These are phyloP conservation scores for Aphelenchoides fujianensis DNA, from an alignment of 1,140 invertebrate genomes.

Conservation along the genomic window DNA sequence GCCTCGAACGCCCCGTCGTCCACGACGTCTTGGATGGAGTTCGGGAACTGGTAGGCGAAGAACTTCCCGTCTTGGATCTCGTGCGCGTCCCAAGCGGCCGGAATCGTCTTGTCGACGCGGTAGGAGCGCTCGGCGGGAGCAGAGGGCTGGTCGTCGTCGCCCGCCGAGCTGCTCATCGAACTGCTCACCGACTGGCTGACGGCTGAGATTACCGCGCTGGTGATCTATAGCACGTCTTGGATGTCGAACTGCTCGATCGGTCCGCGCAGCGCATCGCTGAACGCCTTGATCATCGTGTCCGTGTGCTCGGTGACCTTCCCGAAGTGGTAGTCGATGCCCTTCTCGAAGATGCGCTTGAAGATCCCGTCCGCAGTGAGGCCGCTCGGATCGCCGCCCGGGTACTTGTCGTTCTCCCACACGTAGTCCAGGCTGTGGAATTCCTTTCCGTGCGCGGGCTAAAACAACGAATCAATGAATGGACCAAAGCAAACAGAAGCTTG, in stretches of 20 bases:
- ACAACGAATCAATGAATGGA: no score
- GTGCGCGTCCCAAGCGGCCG: neutral
- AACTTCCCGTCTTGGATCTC: neutral
- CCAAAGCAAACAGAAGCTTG: neutral
- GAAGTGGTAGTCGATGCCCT: slow-evolving; percentile 15
- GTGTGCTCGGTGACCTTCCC: slow-evolving; percentile 5
- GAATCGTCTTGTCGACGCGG: neutral
- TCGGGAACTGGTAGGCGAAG: slow-evolving; percentile 7
- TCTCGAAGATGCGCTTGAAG: neutral
- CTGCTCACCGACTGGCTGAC: no score
- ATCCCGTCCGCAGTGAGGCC: neutral
- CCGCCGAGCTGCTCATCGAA: neutral
- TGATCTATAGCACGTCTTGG: neutral
- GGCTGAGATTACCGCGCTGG: neutral
- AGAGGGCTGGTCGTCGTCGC: neutral
- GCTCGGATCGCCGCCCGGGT: slow-evolving; percentile 8
- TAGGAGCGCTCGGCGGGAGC: neutral
- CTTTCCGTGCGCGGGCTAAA: neutral
- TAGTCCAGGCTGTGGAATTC: neutral
- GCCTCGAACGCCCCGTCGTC: neutral
- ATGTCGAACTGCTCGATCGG: slow-evolving; percentile 5
- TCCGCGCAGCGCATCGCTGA: neutral
- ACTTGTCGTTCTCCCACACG: neutral
- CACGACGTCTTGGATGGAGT: slow-evolving; percentile 8
- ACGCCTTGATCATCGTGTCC: slow-evolving; percentile 4